These are phyloP conservation scores for Vannuccia rotundouncinata DNA, from an alignment of 2,888 invertebrate genomes.

Conservation along the genomic window DNA sequence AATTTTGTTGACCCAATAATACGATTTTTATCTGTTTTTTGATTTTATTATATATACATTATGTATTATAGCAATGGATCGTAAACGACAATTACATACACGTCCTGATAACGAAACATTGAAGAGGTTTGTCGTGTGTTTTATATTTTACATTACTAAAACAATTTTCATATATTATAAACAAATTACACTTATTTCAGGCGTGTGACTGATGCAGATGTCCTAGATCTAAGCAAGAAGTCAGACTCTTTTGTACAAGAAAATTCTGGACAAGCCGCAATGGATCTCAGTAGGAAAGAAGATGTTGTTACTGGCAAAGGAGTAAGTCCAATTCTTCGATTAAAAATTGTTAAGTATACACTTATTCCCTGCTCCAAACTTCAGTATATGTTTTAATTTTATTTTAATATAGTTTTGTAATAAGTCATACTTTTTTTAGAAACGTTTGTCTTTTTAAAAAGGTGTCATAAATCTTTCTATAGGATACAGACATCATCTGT, in stretches of 20 bases:
- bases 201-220: not conserved
- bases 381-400: not conserved
- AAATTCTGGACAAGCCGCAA: not conserved
- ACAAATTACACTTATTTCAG: not conserved
- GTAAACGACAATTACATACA: not conserved
- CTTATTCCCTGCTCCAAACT: not conserved
- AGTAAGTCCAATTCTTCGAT: too few species aligned
- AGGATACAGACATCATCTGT: conserved; percentile 12
- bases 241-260: not conserved
- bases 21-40: too few species aligned
- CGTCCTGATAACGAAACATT: not conserved
- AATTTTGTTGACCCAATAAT: too few species aligned
- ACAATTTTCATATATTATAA: not conserved
- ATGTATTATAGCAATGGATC: conserved; percentile 9
- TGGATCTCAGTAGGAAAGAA: not conserved
- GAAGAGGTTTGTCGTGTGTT: not conserved
- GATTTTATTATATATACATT: too few species aligned
- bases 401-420: not conserved
- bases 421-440: not conserved
- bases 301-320: not conserved
- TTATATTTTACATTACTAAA: not conserved
- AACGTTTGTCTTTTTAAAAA: not conserved
- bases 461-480: not conserved
- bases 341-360: too few species aligned
- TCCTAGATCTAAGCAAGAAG: conserved; percentile 11